A percentile compares a stretch with the other conserved stretches of the same genome.
These are phyloP conservation scores for Strix aluco DNA, from an alignment of 2,113 vertebrate species.

Conservation along the genomic window DNA sequence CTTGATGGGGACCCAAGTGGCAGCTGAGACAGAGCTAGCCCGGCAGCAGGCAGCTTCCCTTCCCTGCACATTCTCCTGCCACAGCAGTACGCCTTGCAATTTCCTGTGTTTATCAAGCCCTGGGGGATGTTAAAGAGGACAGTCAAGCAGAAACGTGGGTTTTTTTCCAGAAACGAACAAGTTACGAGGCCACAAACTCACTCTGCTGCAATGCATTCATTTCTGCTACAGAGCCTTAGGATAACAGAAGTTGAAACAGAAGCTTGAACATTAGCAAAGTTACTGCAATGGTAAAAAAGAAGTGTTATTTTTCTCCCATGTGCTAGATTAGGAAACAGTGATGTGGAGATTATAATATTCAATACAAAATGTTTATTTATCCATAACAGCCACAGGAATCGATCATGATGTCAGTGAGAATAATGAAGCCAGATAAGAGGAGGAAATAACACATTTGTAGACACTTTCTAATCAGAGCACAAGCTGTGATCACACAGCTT, in stretches of 20 bases:
- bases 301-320: neutral
- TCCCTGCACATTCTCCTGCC: neutral
- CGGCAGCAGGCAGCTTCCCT: neutral
- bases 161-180: neutral
- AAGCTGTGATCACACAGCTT: neutral
- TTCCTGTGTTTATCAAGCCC: conserved; percentile 19
- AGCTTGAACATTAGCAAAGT: neutral
- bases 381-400: rapidly evolving
- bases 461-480: neutral
- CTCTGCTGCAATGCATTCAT: neutral
- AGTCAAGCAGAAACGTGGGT: neutral
- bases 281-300: neutral
- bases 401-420: neutral
- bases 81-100: neutral
- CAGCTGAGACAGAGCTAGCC: neutral
- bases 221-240: neutral
- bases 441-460: neutral
- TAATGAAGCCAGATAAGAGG: neutral
- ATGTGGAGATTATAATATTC: neutral
- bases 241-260: neutral
- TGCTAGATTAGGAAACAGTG: neutral
- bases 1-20: rapidly evolving
- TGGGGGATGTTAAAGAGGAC: neutral
- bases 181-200: neutral
- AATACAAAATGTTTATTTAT: neutral